Percentiles rank a stretch among this genome's conserved stretches.
phyloP scores from a whole-genome alignment of 2,113 vertebrate genomes.

The Chionis minor region DNA sequence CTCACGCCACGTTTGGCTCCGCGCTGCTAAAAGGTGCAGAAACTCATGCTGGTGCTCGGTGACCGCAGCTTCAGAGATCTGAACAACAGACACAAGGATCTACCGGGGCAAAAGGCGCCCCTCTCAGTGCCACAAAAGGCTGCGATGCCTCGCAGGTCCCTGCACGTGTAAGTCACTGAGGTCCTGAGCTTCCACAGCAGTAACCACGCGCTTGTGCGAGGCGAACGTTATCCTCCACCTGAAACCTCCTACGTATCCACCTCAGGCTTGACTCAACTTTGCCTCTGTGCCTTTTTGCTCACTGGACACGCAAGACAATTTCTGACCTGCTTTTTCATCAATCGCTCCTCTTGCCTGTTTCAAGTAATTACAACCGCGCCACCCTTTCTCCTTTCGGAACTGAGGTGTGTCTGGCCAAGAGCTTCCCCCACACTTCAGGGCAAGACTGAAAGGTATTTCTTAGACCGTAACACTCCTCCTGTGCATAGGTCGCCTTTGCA shows the following conservation, averaged over 20 bases:
- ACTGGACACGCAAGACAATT: not conserved
- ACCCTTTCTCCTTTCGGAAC: not conserved
- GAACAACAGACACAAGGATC: accelerated
- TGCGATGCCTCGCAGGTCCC: accelerated
- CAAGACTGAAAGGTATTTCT: not conserved
- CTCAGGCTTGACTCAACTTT: not conserved
- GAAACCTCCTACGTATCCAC: not conserved
- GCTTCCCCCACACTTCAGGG: not conserved
- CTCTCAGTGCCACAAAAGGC: not conserved
- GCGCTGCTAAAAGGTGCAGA: not conserved
- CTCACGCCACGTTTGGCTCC: not conserved
- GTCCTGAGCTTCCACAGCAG: not conserved
- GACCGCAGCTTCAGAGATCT: not conserved
- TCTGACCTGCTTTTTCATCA: not conserved
- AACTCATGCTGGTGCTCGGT: accelerated
- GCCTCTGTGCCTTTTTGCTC: not conserved
- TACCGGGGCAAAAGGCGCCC: accelerated
- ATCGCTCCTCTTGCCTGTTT: not conserved
- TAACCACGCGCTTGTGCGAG: not conserved
- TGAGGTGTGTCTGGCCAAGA: not conserved
- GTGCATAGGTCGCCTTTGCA: not conserved
- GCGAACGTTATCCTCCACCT: not conserved
- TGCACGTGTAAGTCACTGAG: not conserved
- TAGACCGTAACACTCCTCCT: not conserved
- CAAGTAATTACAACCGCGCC: not conserved